Evolutionary conservation across 2,888 invertebrate species (phyloP), one percentile per base, ranked within the genome.

Genomic region (Diarsia mendica): DNA sequence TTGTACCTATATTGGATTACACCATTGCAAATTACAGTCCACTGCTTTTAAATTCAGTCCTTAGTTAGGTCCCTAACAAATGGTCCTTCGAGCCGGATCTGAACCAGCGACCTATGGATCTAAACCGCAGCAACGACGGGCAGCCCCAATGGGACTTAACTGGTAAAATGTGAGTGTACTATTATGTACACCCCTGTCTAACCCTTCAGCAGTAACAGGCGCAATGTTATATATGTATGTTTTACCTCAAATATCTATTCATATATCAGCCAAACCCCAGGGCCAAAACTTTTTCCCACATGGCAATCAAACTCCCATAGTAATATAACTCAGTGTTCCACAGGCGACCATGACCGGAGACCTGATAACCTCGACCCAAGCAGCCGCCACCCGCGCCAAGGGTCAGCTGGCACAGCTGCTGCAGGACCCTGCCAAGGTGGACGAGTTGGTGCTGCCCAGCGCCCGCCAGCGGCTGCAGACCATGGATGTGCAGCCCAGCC

Each of bases 271-370:
- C n/a, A 23, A 53, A 28, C 44, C 48, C 10, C 39, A 18, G 23
- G 11, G 9, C 15, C 10, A 46, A 28, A n/a, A 15, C 13, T 58
- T 44, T 18, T 39, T 67, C 20, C 23, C 5, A 23, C 39, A 60
- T 39, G 78, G 60, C 20, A 48, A 20, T 55, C 2, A 49, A 63
- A 48, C 61, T 70, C 18, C 44, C 67, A 46, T 79, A 72, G 69
- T 75, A 77, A 79, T 75, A 81, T 71, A 70, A 67, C 61, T 13
- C 67, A 87, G 82, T 75, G 51, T 49, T 69, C 72, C 80, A 51
- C 88, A 97, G 97, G 93, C 95, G n/a, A 97, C 98, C 8, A 96
- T 97, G 89, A 97, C 98, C 0, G 98, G 98, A 0, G 98, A 99
- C 93, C 95, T 98, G 63, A 90, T 99, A 11, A 97, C 98, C 0